Conservation (phyloP, 64 coral and sea anemone genomes). For the Stichodactyla helianthus region DNA sequence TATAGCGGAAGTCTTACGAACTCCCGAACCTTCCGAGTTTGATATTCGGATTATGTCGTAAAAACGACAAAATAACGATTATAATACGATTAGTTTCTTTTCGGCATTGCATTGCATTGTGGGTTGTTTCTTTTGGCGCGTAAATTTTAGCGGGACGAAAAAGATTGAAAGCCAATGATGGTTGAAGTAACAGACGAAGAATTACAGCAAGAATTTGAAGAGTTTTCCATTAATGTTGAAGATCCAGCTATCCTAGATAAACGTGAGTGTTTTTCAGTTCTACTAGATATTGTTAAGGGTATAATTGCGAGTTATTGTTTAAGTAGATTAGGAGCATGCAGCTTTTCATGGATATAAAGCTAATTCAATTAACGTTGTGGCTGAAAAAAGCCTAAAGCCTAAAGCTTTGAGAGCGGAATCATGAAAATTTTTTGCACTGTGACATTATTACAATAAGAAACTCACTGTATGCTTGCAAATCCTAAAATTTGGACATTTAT, state of each 20-base stretch:
- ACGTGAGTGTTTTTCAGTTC: conserved; percentile 22
- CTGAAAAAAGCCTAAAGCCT: too few species aligned
- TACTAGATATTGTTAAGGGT: not conserved
- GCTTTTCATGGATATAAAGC: too few species aligned
- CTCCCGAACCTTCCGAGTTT: not conserved
- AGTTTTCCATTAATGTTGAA: conserved; percentile 70
- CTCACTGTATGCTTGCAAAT: too few species aligned
- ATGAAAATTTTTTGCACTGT: too few species aligned
- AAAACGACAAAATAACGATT: not conserved
- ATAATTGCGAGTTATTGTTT: not conserved
- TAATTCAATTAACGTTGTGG: too few species aligned
- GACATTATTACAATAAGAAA: too few species aligned
- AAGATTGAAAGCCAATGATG: conserved; percentile 43
- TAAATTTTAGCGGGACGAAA: conserved; percentile 1
- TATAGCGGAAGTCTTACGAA: conserved; percentile 9
- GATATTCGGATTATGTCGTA: not conserved
- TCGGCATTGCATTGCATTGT: not conserved
- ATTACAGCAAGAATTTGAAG: conserved; percentile 60
- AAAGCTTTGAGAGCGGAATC: too few species aligned
- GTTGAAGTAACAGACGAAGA: conserved; percentile 63
- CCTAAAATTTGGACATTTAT: too few species aligned
- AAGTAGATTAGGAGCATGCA: too few species aligned
- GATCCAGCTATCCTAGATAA: conserved; percentile 74
- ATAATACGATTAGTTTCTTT: not conserved
- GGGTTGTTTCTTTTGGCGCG: conserved; percentile 27